Conservation (phyloP, 1,140 invertebrate species). For the Hyles euphorbiae region DNA sequence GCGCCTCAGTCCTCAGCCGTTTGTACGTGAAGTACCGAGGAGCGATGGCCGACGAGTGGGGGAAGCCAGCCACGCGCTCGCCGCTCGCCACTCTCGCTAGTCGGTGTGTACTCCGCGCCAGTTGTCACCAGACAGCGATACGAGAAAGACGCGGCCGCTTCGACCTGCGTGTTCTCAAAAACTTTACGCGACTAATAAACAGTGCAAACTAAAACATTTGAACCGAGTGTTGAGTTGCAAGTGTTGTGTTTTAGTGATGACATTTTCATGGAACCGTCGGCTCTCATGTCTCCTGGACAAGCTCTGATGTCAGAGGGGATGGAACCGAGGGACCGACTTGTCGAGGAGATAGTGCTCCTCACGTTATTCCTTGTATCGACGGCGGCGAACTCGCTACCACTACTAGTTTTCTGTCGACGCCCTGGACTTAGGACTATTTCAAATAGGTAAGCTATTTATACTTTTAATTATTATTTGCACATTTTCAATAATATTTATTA, state of each 20-base stretch:
- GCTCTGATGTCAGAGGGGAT: slow-evolving; percentile 67
- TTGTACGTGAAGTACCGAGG: not conserved
- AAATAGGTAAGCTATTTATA: slow-evolving; percentile 59
- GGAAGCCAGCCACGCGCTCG: slow-evolving; percentile 8
- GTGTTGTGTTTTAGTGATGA: slow-evolving; percentile 66
- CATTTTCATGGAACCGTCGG: slow-evolving; percentile 52
- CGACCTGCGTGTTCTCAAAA: slow-evolving; percentile 64
- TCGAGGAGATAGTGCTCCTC: slow-evolving; percentile 63
- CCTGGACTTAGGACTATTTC: slow-evolving; percentile 71
- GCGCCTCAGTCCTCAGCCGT: no score
- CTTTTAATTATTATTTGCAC: not conserved
- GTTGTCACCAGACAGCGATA: slow-evolving; percentile 61
- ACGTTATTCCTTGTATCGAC: slow-evolving; percentile 64
- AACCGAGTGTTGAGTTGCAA: slow-evolving; percentile 61
- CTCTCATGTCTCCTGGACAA: slow-evolving; percentile 62
- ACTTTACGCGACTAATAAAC: slow-evolving; percentile 64
- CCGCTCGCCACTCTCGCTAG: slow-evolving; percentile 3
- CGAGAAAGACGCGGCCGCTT: slow-evolving; percentile 64
- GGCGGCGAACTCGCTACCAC: slow-evolving; percentile 65
- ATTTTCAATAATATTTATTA: no score
- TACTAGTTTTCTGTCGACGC: slow-evolving; percentile 67
- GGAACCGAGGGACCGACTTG: slow-evolving; percentile 59
- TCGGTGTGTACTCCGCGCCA: slow-evolving; percentile 26
- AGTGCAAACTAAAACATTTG: slow-evolving; percentile 40
- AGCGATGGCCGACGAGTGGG: slow-evolving; percentile 2